Conservation (phyloP, 2,113 vertebrate species). For the Gallinago jamesoni region DNA sequence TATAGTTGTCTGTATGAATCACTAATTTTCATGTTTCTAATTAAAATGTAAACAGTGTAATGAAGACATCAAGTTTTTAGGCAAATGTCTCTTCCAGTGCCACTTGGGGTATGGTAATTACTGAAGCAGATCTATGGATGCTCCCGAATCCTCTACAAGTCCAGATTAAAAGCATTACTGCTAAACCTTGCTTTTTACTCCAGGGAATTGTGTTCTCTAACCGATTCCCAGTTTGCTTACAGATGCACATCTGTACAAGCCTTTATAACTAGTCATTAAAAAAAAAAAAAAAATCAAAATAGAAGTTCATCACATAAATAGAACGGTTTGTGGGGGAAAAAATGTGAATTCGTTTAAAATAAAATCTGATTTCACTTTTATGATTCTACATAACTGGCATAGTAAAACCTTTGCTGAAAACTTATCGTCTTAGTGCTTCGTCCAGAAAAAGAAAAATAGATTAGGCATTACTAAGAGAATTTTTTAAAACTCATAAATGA, state of each 20-base stretch:
- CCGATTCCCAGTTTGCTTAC: conserved; percentile 86
- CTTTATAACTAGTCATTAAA: conserved; percentile 70
- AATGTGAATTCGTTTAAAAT: conserved; percentile 49
- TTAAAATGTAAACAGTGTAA: conserved; percentile 99
- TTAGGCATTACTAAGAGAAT: not conserved
- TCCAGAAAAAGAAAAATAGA: conserved; percentile 27
- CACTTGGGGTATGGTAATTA: conserved; percentile 99
- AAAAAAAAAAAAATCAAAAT: conserved; percentile 56
- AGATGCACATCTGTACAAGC: conserved; percentile 70
- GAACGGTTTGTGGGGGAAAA: conserved; percentile 30
- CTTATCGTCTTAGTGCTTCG: not conserved
- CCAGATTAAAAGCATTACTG: conserved; percentile 97
- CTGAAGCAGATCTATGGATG: conserved; percentile 94
- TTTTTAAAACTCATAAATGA: not conserved
- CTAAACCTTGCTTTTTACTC: conserved; percentile 92
- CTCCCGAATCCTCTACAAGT: conserved; percentile 90
- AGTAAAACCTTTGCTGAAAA: conserved; percentile 31
- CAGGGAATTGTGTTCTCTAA: conserved; percentile 88
- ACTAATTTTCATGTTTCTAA: conserved; percentile 93
- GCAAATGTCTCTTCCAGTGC: conserved; percentile 89
- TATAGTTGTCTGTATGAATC: conserved; percentile 83
- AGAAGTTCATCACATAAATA: conserved; percentile 63
- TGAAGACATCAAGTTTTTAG: conserved; percentile 99
- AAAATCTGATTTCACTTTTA: conserved; percentile 34
- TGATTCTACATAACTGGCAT: not conserved